Conservation (phyloP, 30 jellyfish, hydroid and myxozoan genomes). For the Aurelia sp. region DNA sequence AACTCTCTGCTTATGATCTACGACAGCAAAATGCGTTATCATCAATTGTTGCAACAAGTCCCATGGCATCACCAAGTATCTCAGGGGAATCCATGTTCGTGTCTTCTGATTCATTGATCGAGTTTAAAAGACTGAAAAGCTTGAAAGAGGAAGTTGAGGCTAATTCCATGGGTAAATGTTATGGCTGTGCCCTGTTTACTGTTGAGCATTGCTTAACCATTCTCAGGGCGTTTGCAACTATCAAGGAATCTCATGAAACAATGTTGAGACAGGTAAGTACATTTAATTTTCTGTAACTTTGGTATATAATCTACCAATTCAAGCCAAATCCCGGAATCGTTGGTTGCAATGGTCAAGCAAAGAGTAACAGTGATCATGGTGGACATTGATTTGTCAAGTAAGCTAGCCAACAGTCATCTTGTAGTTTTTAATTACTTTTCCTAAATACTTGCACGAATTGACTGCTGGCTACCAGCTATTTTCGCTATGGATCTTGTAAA, state of each 20-base stretch:
- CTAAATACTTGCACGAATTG: too few relatives aligned
- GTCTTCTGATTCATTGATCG: neutral
- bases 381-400: too few relatives aligned
- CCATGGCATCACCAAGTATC: slow-evolving; percentile 74
- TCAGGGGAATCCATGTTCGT: slow-evolving; percentile 21
- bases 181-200: slow-evolving; percentile 89
- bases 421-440: too few relatives aligned
- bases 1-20: slow-evolving; percentile 76
- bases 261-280: slow-evolving; percentile 77
- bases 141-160: slow-evolving; percentile 38
- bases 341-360: too few relatives aligned
- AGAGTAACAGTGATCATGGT: too few relatives aligned
- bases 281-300: neutral
- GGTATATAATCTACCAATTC: too few relatives aligned
- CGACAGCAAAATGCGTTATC: slow-evolving; percentile 80
- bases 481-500: too few relatives aligned
- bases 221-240: slow-evolving; percentile 84
- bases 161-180: slow-evolving; percentile 75
- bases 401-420: too few relatives aligned
- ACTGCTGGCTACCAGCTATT: too few relatives aligned
- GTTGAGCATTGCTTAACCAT: slow-evolving; percentile 88
- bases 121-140: neutral
- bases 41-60: slow-evolving; percentile 79
- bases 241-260: slow-evolving; percentile 67
- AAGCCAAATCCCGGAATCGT: too few relatives aligned